Conservation (phyloP, 2,113 vertebrate genomes). For the Odontesthes bonariensis region DNA sequence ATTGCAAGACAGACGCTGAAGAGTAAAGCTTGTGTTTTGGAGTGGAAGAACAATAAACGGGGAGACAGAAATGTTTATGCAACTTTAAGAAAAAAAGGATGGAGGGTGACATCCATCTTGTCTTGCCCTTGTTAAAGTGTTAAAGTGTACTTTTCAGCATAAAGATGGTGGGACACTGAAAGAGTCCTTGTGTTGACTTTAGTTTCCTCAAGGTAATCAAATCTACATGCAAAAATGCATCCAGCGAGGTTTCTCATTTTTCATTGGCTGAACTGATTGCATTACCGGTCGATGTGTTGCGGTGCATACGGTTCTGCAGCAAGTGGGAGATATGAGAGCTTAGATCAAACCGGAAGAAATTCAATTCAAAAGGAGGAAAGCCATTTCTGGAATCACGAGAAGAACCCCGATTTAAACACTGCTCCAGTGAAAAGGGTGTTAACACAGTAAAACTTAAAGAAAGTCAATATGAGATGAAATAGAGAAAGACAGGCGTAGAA, state of each 20-base stretch:
- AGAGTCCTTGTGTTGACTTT: background rate
- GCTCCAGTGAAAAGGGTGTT: background rate
- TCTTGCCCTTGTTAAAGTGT: background rate
- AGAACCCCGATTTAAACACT: conserved; percentile 4
- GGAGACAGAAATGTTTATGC: background rate
- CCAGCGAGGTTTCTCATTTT: background rate
- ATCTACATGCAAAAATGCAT: background rate
- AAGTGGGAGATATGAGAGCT: conserved; percentile 4
- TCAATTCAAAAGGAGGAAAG: conserved; percentile 10
- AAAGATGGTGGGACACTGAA: background rate
- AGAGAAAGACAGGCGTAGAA: background rate
- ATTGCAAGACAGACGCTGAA: background rate
- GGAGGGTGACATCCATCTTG: background rate
- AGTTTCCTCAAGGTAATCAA: conserved; percentile 8
- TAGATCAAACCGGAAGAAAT: conserved; percentile 2
- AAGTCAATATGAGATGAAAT: background rate
- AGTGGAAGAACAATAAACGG: background rate
- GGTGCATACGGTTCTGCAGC: conserved; percentile 8
- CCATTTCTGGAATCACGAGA: conserved; percentile 7
- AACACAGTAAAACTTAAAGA: background rate
- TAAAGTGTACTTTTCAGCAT: background rate
- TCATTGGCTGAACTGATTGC: background rate
- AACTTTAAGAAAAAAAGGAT: background rate
- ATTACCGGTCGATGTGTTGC: background rate
- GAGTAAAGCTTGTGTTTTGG: background rate